Base-by-base conservation (phyloP, 2,797 vertebrate species). In the Macrochelys suwanniensis region DNA sequence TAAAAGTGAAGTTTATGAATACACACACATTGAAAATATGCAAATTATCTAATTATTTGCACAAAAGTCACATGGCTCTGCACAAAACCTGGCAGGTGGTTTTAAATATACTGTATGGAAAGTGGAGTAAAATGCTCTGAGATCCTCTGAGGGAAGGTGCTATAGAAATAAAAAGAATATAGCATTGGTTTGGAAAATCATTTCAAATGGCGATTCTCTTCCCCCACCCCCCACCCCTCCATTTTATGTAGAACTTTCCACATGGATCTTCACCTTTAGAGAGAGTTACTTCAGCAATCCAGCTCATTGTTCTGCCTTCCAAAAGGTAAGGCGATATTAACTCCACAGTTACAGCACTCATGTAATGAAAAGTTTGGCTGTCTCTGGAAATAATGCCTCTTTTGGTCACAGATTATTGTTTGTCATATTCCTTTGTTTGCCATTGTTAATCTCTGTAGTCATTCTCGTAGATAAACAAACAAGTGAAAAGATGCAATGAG, bases 401-500 rank as follows among this genome's bases (percentile, higher is more conserved):
- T 94, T 84, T 9, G 89, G 96, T 87, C 85, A 65, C 25, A 1
- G 89, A 81, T 93, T 87, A 81, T 21, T 15, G 93, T 90, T 84
- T 88, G 85, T 97, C 89, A 13, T 92, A 95, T 90, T 95, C 96
- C 95, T 98, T 97, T 97, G 96, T 98, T 98, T 98, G 97, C 97
- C 54, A 57, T 94, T 96, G 96, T 97, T 71, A 95, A 97, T 98
- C 98, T 96, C 97, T 0, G 4, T 92, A 93, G 97, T 97, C 92
- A 76, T 97, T 97, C 93, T 94, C 90, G 94, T 97, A 92, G 89
- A 97, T 97, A 98, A 98, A 98, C 97, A 98, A 98, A 98, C 96
- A 98, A 96, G 92, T 92, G 94, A 97, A 98, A 98, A 97, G 98
- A 98, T 94, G 97, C 98, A 97, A 94, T 78, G 97, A 98, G 96